A percentile compares a stretch with the other conserved stretches of the same genome.
Conservation (phyloP, 2,113 vertebrate genomes). For the Leptobrachium leishanense region DNA sequence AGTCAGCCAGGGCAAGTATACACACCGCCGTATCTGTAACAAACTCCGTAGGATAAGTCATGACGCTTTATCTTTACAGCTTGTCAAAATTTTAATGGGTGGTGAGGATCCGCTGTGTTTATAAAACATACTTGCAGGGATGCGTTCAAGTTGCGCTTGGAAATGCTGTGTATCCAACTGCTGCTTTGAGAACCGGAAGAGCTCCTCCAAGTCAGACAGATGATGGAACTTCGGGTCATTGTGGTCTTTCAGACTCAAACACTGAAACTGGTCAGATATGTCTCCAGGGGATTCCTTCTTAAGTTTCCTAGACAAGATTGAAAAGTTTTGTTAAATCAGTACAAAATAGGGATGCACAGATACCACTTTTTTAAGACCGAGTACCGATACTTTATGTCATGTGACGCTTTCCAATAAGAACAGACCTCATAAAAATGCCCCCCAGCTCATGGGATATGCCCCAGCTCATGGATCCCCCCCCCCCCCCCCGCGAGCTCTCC, state of each 20-base stretch:
- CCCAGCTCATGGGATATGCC: too few relatives aligned
- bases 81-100: too few relatives aligned
- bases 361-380: too few relatives aligned
- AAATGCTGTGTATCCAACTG: conserved; percentile 66
- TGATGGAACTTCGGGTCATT: conserved; percentile 42
- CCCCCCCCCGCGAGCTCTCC: too few relatives aligned
- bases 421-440: too few relatives aligned
- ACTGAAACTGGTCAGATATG: conserved; percentile 66
- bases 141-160: conserved; percentile 64
- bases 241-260: conserved; percentile 68
- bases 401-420: too few relatives aligned
- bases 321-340: too few relatives aligned
- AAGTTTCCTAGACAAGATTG: conserved; percentile 68
- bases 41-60: conserved; percentile 6
- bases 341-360: too few relatives aligned
- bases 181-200: conserved; percentile 72
- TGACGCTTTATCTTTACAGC: background rate
- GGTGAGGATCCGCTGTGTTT: background rate
- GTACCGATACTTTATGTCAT: too few relatives aligned
- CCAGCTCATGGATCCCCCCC: too few relatives aligned
- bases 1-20: conserved; percentile 70
- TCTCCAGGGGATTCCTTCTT: conserved; percentile 64
- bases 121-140: conserved; percentile 72
- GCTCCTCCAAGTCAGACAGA: conserved; percentile 66
- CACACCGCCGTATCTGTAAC: conserved; percentile 79